Conservation (phyloP, 2,888 invertebrate genomes). For the Sinelater perroti region DNA sequence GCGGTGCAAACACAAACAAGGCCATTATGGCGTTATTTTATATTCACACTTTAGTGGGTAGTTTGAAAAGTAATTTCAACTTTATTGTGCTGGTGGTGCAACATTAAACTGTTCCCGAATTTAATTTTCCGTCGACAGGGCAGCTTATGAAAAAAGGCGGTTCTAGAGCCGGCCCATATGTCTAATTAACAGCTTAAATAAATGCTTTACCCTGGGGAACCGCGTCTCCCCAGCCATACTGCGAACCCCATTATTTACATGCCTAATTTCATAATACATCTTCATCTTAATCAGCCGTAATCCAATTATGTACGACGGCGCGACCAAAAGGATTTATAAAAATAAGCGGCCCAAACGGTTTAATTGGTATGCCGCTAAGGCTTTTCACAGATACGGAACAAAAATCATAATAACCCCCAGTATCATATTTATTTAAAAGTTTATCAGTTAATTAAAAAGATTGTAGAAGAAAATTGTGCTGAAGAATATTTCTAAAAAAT, state of each 20-base stretch:
- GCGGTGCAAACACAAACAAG: too few species aligned
- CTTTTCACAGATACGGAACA: too few species aligned
- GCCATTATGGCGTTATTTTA: background rate
- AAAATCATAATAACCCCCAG: too few species aligned
- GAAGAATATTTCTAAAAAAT: too few species aligned
- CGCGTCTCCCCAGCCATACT: constrained; percentile 27
- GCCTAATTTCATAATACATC: constrained; percentile 42
- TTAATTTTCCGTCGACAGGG: constrained; percentile 11
- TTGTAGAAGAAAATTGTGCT: too few species aligned
- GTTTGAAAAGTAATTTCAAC: background rate
- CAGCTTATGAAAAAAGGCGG: constrained; percentile 2
- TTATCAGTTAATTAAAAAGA: too few species aligned
- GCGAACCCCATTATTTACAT: constrained; percentile 41
- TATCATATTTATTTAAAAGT: too few species aligned
- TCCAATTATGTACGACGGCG: constrained; percentile 38
- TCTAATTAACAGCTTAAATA: constrained; percentile 41
- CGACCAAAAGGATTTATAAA: constrained; percentile 8
- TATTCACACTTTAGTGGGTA: constrained; percentile 15
- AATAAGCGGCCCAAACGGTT: too few species aligned
- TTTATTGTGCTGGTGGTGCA: background rate
- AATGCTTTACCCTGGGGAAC: constrained; percentile 32
- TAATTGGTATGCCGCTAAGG: too few species aligned
- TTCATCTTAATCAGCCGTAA: constrained; percentile 38
- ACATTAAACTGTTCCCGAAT: background rate
- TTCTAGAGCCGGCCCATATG: constrained; percentile 33